phyloP scores from a whole-genome alignment of 2,797 vertebrate species.

The Furcifer pardalis region DNA sequence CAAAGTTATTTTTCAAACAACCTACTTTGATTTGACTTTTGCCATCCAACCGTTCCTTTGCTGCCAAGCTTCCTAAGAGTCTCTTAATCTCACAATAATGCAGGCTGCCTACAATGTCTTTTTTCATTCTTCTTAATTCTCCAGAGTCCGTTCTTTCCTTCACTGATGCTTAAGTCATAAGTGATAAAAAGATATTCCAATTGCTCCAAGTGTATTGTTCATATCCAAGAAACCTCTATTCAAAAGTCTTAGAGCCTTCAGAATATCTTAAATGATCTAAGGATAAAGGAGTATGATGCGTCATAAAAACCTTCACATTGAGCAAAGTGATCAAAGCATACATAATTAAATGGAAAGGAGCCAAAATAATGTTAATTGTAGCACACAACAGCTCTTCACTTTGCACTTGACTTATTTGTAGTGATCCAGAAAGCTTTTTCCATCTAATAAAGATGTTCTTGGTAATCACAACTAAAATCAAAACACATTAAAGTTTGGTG shows the following conservation, averaged over 20 bases:
- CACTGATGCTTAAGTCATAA: neutral
- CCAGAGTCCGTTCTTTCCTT: neutral
- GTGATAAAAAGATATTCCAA: neutral
- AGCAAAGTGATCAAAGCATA: conserved; percentile 29
- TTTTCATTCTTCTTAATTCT: neutral
- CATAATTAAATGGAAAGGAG: neutral
- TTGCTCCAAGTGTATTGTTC: neutral
- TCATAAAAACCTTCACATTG: conserved; percentile 21
- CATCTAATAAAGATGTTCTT: neutral
- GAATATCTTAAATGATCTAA: neutral
- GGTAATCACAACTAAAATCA: conserved; percentile 37
- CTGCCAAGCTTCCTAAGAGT: neutral
- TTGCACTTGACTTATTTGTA: neutral
- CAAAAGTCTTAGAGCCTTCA: neutral
- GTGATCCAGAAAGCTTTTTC: conserved; percentile 13
- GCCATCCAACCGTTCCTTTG: neutral
- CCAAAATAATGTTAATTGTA: conserved; percentile 42
- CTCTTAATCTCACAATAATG: neutral
- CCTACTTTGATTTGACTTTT: neutral
- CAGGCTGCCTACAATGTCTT: neutral
- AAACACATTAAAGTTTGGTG: conserved; percentile 17
- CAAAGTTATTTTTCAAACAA: neutral
- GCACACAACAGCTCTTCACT: conserved; percentile 25
- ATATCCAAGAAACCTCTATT: neutral
- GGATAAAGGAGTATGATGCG: conserved; percentile 7